Evolutionary conservation across 2,797 vertebrate genomes (phyloP).

Genomic region (Acanthurus leucopareius): DNA sequence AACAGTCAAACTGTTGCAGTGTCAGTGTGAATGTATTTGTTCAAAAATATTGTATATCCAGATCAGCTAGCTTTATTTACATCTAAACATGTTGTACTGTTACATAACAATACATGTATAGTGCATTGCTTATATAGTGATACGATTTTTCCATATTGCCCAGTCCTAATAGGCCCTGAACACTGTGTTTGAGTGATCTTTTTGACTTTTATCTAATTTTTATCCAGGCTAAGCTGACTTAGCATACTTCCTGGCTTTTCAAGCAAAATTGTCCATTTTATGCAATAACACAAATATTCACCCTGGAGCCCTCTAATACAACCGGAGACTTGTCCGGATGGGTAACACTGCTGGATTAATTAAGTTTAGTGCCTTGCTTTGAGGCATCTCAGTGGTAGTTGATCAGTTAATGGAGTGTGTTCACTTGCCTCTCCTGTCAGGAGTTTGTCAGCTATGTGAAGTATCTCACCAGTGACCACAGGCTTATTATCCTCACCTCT

Average conservation of each 20-base stretch:
- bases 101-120: no score
- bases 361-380: conserved; percentile 42
- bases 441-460: conserved; percentile 32
- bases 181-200: no score
- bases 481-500: conserved; percentile 58
- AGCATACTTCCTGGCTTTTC: not conserved
- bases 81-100: no score
- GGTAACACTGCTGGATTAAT: conserved; percentile 41
- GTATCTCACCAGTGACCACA: conserved; percentile 52
- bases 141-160: no score
- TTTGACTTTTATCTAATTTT: not conserved
- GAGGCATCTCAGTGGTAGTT: conserved; percentile 43
- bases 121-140: no score
- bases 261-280: not conserved
- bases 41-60: no score
- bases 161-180: no score
- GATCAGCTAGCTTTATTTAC: no score
- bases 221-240: not conserved
- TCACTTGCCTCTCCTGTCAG: conserved; percentile 28
- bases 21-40: no score
- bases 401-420: conserved; percentile 51
- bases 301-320: not conserved
- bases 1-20: no score
- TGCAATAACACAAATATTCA: conserved; percentile 1
- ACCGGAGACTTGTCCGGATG: not conserved